Evolutionary conservation across 2,113 vertebrate genomes (phyloP), one percentile per base, ranked within the genome.

Genomic region (Serilophus lunatus): DNA sequence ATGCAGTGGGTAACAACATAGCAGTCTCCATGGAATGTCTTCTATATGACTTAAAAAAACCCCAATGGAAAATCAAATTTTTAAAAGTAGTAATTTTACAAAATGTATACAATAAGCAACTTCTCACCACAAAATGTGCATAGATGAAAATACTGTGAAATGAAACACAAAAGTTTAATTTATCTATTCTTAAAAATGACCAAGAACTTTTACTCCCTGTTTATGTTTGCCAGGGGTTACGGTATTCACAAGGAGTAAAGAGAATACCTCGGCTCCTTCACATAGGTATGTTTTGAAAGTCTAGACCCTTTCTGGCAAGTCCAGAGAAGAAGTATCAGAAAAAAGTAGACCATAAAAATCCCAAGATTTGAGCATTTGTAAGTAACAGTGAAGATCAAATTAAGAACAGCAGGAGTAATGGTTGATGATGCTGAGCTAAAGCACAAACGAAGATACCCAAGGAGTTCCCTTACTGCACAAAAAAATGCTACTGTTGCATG

Each of bases 401-500:
- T 19, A 61, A 64, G 36, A 87, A 74, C 31, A 71, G 53, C 60
- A 45, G 49, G 53, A 77, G 25, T 23, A 74, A 68, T 0, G 1
- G 6, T 8, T 70, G 63, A 47, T 59, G 53, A 65, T 42, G 20
- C 49, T 57, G 56, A 72, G 49, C 35, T 64, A 0, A 90, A 75
- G 49, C 15, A 68, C 40, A 45, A 57, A 47, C 66, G 70, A 66
- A 92, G 54, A 86, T 83, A 82, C 57, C 61, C 68, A 29, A 6
- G 0, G 1, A 18, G 2, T 72, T 69, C 78, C 45, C 70, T 61
- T 53, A 74, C 57, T 35, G 31, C 20, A 51, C n/a, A 42, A 79
- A 24, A 44, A 85, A 72, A 1, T 59, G 76, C 33, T 59, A 4
- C 1, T 45, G 31, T 25, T 24, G 1, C 18, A 49, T 0, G 2